These are phyloP conservation scores for Pedionomus torquatus DNA, from an alignment of 2,113 vertebrate species.

Conservation along the genomic window DNA sequence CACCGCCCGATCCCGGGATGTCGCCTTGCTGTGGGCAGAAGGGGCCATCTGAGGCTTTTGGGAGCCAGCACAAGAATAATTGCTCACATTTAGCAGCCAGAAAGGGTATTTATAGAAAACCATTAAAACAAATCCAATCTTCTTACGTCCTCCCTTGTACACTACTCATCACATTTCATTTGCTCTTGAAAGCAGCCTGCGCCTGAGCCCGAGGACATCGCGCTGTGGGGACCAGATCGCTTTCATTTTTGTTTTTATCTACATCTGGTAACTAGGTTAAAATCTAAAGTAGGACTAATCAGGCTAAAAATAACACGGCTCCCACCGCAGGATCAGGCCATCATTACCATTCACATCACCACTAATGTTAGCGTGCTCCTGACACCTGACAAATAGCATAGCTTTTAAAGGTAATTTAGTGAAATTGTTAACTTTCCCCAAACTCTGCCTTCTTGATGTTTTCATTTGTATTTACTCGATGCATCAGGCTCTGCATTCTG, in stretches of 20 bases:
- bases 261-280: neutral
- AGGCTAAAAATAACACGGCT: neutral
- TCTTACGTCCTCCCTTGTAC: neutral
- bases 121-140: slow-evolving; percentile 11
- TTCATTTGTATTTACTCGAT: neutral
- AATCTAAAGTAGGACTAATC: slow-evolving; percentile 35
- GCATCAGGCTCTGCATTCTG: neutral
- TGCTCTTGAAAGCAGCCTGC: neutral
- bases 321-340: neutral
- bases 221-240: neutral
- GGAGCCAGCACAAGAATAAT: neutral
- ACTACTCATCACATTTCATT: neutral
- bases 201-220: neutral
- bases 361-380: neutral
- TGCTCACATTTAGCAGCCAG: neutral
- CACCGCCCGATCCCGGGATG: accelerated
- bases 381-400: neutral
- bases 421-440: neutral
- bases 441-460: neutral
- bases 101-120: slow-evolving; percentile 16
- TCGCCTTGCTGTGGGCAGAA: accelerated
- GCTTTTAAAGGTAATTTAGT: neutral
- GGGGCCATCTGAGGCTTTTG: neutral
- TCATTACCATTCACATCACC: neutral
- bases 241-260: neutral